Conservation (phyloP, 2,888 invertebrate genomes). For the Pantelozetes paolii region DNA sequence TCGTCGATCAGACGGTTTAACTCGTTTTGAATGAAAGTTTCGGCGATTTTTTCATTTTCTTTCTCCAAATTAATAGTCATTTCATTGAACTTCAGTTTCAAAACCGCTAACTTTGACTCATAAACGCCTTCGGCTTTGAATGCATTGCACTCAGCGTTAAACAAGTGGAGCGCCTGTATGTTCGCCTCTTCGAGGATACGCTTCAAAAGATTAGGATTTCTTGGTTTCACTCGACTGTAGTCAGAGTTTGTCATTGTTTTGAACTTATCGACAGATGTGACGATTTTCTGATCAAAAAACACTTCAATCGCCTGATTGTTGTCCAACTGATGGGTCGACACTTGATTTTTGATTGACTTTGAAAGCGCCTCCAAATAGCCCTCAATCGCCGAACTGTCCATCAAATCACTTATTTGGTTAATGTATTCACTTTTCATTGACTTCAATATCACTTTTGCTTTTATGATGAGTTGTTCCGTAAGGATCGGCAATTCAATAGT, state of each 20-base stretch:
- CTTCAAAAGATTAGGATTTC: slow-evolving; percentile 19
- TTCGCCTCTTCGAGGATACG: slow-evolving; percentile 17
- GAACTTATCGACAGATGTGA: slow-evolving; percentile 35
- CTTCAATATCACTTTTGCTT: slow-evolving; percentile 25
- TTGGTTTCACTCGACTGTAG: slow-evolving; percentile 1
- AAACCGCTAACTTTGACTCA: slow-evolving; percentile 26
- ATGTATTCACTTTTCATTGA: slow-evolving; percentile 31
- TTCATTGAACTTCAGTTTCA: slow-evolving; percentile 17
- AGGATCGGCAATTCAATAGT: slow-evolving; percentile 42
- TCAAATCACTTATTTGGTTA: slow-evolving; percentile 39
- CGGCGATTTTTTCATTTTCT: slow-evolving; percentile 34
- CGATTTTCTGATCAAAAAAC: slow-evolving; percentile 36
- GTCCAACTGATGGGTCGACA: slow-evolving; percentile 29
- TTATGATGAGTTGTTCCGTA: slow-evolving; percentile 28
- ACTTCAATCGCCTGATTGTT: slow-evolving; percentile 43
- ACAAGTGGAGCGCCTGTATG: background rate
- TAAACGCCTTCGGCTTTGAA: slow-evolving; percentile 22
- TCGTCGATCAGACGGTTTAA: slow-evolving; percentile 1
- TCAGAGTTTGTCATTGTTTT: background rate
- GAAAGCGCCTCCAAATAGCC: slow-evolving; percentile 31
- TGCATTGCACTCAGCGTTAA: slow-evolving; percentile 2
- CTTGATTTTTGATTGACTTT: slow-evolving; percentile 32
- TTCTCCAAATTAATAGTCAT: background rate
- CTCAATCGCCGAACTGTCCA: slow-evolving; percentile 24
- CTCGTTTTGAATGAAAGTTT: slow-evolving; percentile 23